Evolutionary conservation across 2,888 invertebrate genomes (phyloP).

Genomic region (Nycteola revayana): DNA sequence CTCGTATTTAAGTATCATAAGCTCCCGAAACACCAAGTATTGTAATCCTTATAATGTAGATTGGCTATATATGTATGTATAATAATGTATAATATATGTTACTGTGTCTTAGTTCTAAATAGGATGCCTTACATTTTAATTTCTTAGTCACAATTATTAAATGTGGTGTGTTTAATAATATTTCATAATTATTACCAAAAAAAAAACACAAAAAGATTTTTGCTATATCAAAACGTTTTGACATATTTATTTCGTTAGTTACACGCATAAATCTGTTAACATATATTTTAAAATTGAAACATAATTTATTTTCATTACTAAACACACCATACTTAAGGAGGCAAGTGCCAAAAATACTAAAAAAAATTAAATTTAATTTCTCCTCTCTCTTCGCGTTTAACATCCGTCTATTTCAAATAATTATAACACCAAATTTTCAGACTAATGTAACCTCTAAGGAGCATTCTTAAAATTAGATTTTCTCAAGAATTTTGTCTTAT

Average conservation of each 20-base stretch:
- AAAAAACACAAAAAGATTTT: no score
- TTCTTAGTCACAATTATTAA: slow-evolving; percentile 25
- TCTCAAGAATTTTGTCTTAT: slow-evolving; percentile 54
- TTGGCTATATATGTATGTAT: slow-evolving; percentile 34
- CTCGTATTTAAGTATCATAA: slow-evolving; percentile 55
- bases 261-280: no score
- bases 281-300: background rate
- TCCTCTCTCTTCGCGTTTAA: slow-evolving; percentile 34
- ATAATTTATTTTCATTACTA: slow-evolving; percentile 4
- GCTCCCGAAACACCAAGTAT: slow-evolving; percentile 56
- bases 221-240: no score
- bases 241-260: no score
- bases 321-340: slow-evolving; percentile 23
- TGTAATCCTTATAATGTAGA: slow-evolving; percentile 35
- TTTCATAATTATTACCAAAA: no score
- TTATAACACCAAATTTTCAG: slow-evolving; percentile 72
- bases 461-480: slow-evolving; percentile 51
- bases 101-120: slow-evolving; percentile 20
- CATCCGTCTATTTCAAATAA: slow-evolving; percentile 55
- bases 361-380: slow-evolving; percentile 18
- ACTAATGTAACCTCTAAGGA: slow-evolving; percentile 66
- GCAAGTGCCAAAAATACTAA: slow-evolving; percentile 44
- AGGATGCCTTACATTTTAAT: slow-evolving; percentile 28
- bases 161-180: slow-evolving; percentile 19
- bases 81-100: slow-evolving; percentile 25